Percentiles rank a stretch among this genome's conserved stretches.
Evolutionary conservation across 2,888 invertebrate species (phyloP).

Genomic region (Sinodicranocentrus sp.): DNA sequence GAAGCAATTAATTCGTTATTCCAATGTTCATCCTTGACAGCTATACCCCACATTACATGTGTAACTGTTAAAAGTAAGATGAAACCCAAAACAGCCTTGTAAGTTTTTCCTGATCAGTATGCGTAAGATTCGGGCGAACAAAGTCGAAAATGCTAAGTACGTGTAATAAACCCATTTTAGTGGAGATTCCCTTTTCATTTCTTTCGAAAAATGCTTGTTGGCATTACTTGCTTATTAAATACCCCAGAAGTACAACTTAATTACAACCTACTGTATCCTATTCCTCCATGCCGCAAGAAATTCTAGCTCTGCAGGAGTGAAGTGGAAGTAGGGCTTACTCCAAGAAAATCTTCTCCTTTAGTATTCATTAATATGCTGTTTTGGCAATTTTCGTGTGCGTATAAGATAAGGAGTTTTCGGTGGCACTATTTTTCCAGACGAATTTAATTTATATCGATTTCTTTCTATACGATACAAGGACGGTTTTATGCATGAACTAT

Average conservation of each 20-base stretch:
- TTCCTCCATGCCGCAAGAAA: conserved; percentile 40
- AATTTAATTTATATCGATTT: conserved; percentile 17
- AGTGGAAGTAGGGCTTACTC: neutral
- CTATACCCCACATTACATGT: too few species aligned
- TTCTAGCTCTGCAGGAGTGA: conserved; percentile 27
- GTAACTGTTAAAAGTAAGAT: too few species aligned
- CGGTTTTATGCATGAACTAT: conserved; percentile 23
- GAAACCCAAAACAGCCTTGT: too few species aligned
- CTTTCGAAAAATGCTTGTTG: conserved; percentile 30
- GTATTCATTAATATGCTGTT: conserved; percentile 14
- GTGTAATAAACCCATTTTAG: neutral
- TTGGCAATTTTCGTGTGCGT: neutral
- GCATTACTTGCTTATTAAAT: conserved; percentile 47
- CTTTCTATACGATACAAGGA: neutral
- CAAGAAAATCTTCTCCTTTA: neutral
- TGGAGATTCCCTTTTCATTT: neutral
- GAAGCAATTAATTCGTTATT: too few species aligned
- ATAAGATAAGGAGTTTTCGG: neutral
- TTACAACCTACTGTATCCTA: conserved; percentile 39
- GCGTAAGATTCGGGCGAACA: too few species aligned
- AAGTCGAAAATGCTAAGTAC: too few species aligned
- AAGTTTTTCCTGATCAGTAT: too few species aligned
- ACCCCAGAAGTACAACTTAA: conserved; percentile 53
- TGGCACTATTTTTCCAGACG: conserved; percentile 18
- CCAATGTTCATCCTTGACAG: too few species aligned